Conservation (phyloP, 1,140 invertebrate genomes). For the Battus philenor region DNA sequence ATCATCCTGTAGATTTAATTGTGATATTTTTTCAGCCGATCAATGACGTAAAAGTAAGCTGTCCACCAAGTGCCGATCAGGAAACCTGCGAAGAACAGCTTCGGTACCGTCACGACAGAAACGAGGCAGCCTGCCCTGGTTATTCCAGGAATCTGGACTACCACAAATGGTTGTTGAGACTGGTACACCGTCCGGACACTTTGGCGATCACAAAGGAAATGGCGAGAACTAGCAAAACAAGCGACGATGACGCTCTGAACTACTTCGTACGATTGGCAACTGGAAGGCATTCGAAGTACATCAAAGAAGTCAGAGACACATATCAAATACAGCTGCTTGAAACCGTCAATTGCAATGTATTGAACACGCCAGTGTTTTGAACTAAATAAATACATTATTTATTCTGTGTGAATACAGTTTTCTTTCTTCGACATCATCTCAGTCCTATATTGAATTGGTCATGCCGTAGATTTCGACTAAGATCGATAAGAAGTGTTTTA, state of each 20-base stretch:
- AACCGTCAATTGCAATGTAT: too few relatives aligned
- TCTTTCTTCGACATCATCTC: too few relatives aligned
- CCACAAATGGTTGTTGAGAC: neutral
- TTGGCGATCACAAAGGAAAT: neutral
- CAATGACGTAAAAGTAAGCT: neutral
- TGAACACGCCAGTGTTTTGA: too few relatives aligned
- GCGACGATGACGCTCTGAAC: neutral
- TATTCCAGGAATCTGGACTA: neutral
- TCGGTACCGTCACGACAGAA: neutral
- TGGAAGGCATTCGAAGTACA: neutral
- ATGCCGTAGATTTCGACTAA: too few relatives aligned
- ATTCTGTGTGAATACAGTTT: too few relatives aligned
- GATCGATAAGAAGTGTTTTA: too few relatives aligned
- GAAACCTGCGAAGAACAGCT: neutral
- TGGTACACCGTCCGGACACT: neutral
- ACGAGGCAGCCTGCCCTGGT: neutral
- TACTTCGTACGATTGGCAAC: neutral
- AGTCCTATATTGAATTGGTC: too few relatives aligned
- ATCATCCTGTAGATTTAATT: too few relatives aligned
- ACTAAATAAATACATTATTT: too few relatives aligned
- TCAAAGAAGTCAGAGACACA: neutral
- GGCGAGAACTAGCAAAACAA: neutral
- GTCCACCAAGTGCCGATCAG: neutral
- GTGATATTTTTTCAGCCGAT: slow-evolving; percentile 1
- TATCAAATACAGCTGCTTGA: neutral